Conservation (phyloP, 2,888 invertebrate genomes). For the Parnassius smintheus region DNA sequence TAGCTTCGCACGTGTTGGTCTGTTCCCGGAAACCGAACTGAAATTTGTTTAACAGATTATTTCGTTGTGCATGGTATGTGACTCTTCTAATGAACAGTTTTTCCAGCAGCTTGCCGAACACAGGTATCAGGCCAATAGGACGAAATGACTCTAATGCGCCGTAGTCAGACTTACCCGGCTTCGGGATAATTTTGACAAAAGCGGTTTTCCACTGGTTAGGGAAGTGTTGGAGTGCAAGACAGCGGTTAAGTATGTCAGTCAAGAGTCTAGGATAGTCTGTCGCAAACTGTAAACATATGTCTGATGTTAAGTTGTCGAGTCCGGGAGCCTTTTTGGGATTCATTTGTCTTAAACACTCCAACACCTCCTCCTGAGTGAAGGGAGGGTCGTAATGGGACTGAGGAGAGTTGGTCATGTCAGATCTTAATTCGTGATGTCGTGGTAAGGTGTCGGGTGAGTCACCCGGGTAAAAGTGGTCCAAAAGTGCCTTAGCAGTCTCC, state of each 20-base stretch:
- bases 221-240: too few species aligned
- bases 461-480: too few species aligned
- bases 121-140: background rate
- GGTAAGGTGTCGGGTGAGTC: too few species aligned
- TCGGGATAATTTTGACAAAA: too few species aligned
- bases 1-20: background rate
- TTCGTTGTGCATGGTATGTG: background rate
- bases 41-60: background rate
- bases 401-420: background rate
- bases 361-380: too few species aligned
- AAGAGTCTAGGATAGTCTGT: background rate
- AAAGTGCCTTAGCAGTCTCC: slow-evolving; percentile 8
- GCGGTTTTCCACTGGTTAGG: too few species aligned
- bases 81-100: background rate
- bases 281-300: background rate
- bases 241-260: too few species aligned
- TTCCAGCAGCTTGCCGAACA: background rate
- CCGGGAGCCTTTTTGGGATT: slow-evolving; percentile 35
- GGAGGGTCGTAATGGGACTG: slow-evolving; percentile 12
- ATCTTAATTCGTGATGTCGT: too few species aligned
- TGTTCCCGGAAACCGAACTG: background rate
- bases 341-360: slow-evolving; percentile 26
- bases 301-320: slow-evolving; percentile 22
- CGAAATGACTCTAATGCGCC: background rate
- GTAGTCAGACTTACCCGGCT: background rate